A percentile compares a stretch with the other conserved stretches of the same genome.
Evolutionary conservation across 1,140 invertebrate genomes (phyloP).

Genomic region (Panonychus citri): DNA sequence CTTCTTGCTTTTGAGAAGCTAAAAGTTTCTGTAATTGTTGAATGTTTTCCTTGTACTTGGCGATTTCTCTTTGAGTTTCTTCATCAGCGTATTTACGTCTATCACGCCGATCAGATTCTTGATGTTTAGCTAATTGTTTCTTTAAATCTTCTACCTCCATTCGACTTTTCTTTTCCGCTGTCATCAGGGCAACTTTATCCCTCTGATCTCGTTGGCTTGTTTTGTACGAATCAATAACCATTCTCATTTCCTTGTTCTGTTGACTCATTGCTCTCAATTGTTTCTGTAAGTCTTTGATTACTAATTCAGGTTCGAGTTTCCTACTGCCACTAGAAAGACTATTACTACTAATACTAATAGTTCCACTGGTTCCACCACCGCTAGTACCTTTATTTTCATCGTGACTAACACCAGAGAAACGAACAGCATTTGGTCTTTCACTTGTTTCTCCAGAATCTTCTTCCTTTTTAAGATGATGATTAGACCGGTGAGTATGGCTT

Average conservation of each 20-base stretch:
- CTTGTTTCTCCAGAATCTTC: background rate
- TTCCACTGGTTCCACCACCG: too few species aligned
- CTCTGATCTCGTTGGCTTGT: conserved; percentile 81
- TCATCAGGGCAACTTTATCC: conserved; percentile 41
- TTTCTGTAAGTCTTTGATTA: conserved; percentile 59
- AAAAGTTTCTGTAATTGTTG: conserved; percentile 29
- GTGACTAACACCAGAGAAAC: background rate
- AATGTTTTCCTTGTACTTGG: conserved; percentile 69
- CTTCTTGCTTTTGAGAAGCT: conserved; percentile 64
- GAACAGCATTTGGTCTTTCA: background rate
- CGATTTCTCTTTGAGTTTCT: conserved; percentile 78
- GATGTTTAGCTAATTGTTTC: conserved; percentile 17
- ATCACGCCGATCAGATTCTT: conserved; percentile 48
- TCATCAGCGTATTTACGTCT: conserved; percentile 78
- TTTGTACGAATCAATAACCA: conserved; percentile 90
- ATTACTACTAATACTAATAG: background rate
- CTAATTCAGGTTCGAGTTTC: background rate
- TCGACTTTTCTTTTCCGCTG: conserved; percentile 66
- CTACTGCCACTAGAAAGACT: background rate
- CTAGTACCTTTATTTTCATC: background rate
- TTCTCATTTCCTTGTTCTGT: conserved; percentile 42
- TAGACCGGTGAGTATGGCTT: background rate
- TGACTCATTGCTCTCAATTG: conserved; percentile 73
- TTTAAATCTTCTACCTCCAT: conserved; percentile 71
- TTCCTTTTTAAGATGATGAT: background rate